Percentiles rank a stretch among this genome's conserved stretches.
These are phyloP conservation scores for Flexamia atlantica DNA, from an alignment of 2,888 invertebrate species.

Conservation along the genomic window DNA sequence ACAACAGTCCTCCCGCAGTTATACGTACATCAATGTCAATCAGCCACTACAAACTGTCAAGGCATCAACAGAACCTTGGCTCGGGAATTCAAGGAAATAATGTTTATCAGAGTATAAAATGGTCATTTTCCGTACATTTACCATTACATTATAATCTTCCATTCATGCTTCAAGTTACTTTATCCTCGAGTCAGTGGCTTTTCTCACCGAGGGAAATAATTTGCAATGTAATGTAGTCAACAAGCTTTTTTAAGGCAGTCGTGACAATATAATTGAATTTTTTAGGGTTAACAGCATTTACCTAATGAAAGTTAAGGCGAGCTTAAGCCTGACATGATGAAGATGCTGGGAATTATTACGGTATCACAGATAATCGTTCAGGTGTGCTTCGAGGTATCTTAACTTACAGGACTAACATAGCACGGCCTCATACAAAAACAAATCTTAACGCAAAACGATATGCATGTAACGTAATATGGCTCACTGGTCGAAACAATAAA, in stretches of 20 bases:
- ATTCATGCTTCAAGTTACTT: neutral
- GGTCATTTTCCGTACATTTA: neutral
- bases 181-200: no score
- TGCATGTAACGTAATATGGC: neutral
- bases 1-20: neutral
- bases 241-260: neutral
- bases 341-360: conserved; percentile 18
- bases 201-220: no score
- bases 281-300: neutral
- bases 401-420: conserved; percentile 16
- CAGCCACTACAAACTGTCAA: conserved; percentile 13
- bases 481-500: neutral
- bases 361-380: conserved; percentile 52
- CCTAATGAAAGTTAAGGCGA: conserved; percentile 3
- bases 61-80: neutral
- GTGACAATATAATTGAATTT: neutral
- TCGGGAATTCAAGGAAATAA: neutral
- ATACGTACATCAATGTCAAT: neutral
- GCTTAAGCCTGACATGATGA: conserved; percentile 42
- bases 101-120: neutral
- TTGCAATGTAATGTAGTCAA: neutral
- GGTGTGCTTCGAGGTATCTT: conserved; percentile 38
- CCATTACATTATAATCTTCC: neutral
- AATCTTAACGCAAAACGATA: conserved; percentile 3
- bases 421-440: neutral